These are phyloP conservation scores for Hypanus sabinus DNA, from an alignment of 2,113 vertebrate species.

Conservation along the genomic window DNA sequence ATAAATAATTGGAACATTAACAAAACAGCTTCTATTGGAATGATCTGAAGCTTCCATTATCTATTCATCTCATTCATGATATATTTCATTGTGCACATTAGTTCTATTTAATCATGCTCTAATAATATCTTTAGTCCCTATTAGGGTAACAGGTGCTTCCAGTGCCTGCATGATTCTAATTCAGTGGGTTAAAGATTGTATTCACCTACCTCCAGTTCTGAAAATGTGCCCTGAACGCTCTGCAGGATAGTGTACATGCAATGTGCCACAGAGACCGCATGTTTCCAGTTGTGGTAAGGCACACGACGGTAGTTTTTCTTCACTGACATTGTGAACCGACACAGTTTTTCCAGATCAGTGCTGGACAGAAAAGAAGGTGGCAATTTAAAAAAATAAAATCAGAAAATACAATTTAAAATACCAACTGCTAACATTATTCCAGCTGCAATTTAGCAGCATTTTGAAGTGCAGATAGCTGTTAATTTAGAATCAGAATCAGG, in stretches of 20 bases:
- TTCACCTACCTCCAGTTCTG: constrained; percentile 80
- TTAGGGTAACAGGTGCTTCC: not conserved
- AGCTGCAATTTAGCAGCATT: constrained; percentile 26
- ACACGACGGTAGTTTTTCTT: constrained; percentile 95
- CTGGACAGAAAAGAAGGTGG: constrained; percentile 49
- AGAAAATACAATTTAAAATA: fast-evolving
- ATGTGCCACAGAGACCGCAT: constrained; percentile 87
- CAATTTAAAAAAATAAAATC: not conserved
- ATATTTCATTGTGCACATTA: not conserved
- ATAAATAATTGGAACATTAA: not conserved
- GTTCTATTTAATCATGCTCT: not conserved
- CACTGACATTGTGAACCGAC: constrained; percentile 96
- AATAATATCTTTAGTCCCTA: not conserved
- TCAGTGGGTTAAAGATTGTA: no score
- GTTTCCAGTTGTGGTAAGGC: constrained; percentile 99
- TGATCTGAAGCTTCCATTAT: no score
- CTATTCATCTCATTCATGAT: no score
- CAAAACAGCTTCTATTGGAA: not conserved
- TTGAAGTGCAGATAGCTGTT: not conserved
- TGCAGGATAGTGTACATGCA: constrained; percentile 96
- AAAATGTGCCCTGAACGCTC: constrained; percentile 76
- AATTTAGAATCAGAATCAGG: not conserved
- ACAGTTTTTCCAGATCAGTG: constrained; percentile 92
- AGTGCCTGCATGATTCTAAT: not conserved
- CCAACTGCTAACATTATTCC: not conserved